These are phyloP conservation scores for Cosmia trapezina DNA, from an alignment of 2,888 invertebrate species.

Conservation along the genomic window DNA sequence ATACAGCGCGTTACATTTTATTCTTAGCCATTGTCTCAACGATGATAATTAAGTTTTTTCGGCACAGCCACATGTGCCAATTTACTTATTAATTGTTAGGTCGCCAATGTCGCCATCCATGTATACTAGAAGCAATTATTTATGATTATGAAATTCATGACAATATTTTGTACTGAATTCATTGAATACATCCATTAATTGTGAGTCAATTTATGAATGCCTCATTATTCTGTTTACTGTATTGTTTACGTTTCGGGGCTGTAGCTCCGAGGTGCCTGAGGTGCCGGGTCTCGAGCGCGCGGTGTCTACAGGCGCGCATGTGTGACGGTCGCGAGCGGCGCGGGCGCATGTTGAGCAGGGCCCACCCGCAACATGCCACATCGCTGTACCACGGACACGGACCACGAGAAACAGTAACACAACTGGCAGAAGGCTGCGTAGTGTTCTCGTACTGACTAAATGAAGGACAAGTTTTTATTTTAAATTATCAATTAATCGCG, in stretches of 20 bases:
- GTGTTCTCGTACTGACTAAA: background rate
- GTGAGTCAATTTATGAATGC: slow-evolving; percentile 1
- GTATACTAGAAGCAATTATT: slow-evolving; percentile 40
- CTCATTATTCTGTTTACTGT: background rate
- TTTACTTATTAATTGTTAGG: slow-evolving; percentile 39
- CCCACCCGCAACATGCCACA: slow-evolving; percentile 40
- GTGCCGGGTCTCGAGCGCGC: slow-evolving; percentile 9
- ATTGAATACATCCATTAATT: slow-evolving; percentile 25
- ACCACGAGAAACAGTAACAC: background rate
- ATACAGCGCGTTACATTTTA: slow-evolving; percentile 53
- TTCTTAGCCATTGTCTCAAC: slow-evolving; percentile 50
- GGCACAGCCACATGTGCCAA: slow-evolving; percentile 38
- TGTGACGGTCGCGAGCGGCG: slow-evolving; percentile 13
- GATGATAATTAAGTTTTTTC: slow-evolving; percentile 42
- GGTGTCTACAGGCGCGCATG: slow-evolving; percentile 14
- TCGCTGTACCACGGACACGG: background rate
- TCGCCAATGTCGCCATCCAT: slow-evolving; percentile 24
- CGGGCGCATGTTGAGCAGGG: slow-evolving; percentile 34
- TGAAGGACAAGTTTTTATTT: background rate
- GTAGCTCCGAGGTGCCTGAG: background rate
- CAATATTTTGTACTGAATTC: slow-evolving; percentile 42
- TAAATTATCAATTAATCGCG: background rate
- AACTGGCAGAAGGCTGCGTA: background rate
- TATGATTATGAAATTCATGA: slow-evolving; percentile 43
- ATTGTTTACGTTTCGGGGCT: background rate